Evolutionary conservation across 2,888 invertebrate species (phyloP).

Genomic region (Leptinotarsa rubiginosa): DNA sequence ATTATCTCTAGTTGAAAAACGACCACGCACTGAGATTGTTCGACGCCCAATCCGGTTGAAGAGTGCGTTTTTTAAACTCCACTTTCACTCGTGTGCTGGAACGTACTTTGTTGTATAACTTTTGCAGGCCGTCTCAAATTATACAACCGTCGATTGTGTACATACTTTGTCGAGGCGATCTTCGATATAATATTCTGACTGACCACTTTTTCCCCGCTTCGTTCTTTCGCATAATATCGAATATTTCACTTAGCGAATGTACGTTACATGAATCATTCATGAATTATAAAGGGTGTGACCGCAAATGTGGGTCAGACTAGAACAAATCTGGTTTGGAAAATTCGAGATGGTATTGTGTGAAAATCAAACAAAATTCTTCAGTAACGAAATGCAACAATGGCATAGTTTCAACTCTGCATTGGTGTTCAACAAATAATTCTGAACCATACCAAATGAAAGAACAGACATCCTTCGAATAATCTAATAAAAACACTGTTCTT

Average conservation of each 20-base stretch:
- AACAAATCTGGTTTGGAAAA: not conserved
- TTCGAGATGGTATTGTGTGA: too few relatives aligned
- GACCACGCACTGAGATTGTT: not conserved
- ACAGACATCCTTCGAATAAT: too few relatives aligned
- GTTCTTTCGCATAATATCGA: conserved; percentile 1
- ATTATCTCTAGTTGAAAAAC: not conserved
- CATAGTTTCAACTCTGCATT: too few relatives aligned
- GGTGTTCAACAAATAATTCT: too few relatives aligned
- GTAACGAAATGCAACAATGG: too few relatives aligned
- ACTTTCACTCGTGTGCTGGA: conserved; percentile 23
- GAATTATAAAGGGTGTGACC: not conserved
- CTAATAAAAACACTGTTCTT: too few relatives aligned
- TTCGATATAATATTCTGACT: conserved; percentile 19
- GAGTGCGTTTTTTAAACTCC: not conserved
- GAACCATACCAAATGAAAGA: too few relatives aligned
- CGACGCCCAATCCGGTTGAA: not conserved
- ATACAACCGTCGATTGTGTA: conserved; percentile 19
- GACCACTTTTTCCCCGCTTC: not conserved
- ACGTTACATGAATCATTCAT: not conserved
- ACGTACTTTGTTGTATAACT: conserved; percentile 25
- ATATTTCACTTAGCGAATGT: not conserved
- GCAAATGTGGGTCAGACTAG: not conserved
- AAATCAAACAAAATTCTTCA: too few relatives aligned
- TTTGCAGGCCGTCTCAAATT: conserved; percentile 26
- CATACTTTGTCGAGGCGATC: not conserved